phyloP scores from a whole-genome alignment of 1,140 invertebrate genomes.

The Temnothorax longispinosus region DNA sequence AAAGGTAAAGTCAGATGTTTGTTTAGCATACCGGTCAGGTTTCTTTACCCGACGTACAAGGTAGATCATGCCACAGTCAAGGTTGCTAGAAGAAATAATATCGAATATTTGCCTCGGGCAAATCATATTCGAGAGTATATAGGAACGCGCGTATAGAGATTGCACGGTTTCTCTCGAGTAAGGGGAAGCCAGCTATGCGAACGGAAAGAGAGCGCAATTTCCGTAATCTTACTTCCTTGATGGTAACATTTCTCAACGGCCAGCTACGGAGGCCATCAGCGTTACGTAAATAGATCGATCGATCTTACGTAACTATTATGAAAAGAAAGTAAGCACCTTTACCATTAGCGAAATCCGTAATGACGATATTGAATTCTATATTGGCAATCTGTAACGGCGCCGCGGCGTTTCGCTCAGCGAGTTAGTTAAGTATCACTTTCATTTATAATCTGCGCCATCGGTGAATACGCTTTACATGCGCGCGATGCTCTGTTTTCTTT shows the following conservation, averaged over 20 bases:
- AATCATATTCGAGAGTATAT: constrained; percentile 5
- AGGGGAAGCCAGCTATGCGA: constrained; percentile 13
- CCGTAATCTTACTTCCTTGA: constrained; percentile 56
- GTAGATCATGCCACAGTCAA: constrained; percentile 59
- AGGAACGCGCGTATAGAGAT: background rate
- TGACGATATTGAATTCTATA: constrained; percentile 37
- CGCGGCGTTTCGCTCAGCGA: constrained; percentile 29
- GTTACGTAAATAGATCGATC: constrained; percentile 54
- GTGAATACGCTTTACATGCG: background rate
- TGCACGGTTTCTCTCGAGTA: constrained; percentile 12
- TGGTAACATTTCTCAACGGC: constrained; percentile 44
- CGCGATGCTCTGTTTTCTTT: background rate
- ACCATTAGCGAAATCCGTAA: constrained; percentile 44
- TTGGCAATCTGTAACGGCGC: constrained; percentile 27
- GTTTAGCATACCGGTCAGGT: constrained; percentile 28
- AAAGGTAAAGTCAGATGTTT: background rate
- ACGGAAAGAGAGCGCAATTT: constrained; percentile 45
- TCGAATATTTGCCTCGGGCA: constrained; percentile 24
- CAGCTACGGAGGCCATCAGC: constrained; percentile 7
- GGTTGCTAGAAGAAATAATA: constrained; percentile 58
- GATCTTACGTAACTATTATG: constrained; percentile 42
- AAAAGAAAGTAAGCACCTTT: constrained; percentile 44
- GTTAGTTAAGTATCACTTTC: constrained; percentile 34
- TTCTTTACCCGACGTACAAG: constrained; percentile 34
- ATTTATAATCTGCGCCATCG: constrained; percentile 25